Conservation (phyloP, 1,140 invertebrate genomes). For the Reticulitermes speratus region DNA sequence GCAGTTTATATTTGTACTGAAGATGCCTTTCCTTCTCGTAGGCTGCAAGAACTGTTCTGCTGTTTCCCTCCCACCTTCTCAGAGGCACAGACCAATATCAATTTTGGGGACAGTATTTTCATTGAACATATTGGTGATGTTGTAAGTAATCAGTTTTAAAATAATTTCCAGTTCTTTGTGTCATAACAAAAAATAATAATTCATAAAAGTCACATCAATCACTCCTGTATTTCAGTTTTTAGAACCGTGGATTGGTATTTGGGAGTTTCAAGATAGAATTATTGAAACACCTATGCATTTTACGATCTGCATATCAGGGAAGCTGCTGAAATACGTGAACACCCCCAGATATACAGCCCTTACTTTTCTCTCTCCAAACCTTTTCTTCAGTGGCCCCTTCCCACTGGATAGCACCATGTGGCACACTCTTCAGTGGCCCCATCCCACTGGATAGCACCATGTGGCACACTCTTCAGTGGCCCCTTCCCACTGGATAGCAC, state of each 20-base stretch:
- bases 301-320: background rate
- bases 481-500: no score
- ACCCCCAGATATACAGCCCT: background rate
- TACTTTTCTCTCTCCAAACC: background rate
- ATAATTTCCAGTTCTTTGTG: no score
- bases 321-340: background rate
- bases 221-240: no score
- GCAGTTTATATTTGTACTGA: slow-evolving; percentile 77
- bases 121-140: slow-evolving; percentile 60
- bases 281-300: no score
- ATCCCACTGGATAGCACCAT: no score
- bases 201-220: no score
- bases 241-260: no score
- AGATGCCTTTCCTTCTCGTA: slow-evolving; percentile 67
- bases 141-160: slow-evolving; percentile 45
- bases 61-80: slow-evolving; percentile 39
- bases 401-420: background rate
- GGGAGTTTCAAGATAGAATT: no score
- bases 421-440: no score
- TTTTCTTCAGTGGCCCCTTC: background rate
- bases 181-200: no score
- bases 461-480: no score
- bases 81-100: slow-evolving; percentile 43
- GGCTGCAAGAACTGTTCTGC: slow-evolving; percentile 56
- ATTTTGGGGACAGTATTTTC: slow-evolving; percentile 54